Evolutionary conservation across 2,888 invertebrate species (phyloP).

Genomic region (Lithodes maja): DNA sequence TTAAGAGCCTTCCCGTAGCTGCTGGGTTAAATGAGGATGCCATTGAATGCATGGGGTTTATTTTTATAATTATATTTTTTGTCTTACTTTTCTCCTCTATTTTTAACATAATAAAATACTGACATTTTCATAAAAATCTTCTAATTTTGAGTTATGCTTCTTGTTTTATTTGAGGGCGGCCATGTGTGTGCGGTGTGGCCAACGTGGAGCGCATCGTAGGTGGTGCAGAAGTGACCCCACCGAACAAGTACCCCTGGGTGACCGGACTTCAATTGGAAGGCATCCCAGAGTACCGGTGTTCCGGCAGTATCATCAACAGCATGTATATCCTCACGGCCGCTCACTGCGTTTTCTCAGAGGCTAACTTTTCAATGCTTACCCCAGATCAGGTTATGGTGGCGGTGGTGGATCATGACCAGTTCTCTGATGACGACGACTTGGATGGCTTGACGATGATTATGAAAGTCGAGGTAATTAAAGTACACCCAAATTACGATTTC

Average conservation of each 20-base stretch:
- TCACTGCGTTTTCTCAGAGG: neutral
- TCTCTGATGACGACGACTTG: neutral
- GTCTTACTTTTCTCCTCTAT: too few relatives aligned
- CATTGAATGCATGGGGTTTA: too few relatives aligned
- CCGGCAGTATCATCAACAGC: constrained; percentile 4
- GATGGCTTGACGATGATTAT: neutral
- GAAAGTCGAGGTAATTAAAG: neutral
- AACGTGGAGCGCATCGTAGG: constrained; percentile 4
- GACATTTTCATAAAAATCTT: too few relatives aligned
- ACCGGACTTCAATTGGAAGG: neutral
- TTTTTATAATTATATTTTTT: too few relatives aligned
- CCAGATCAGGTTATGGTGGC: neutral
- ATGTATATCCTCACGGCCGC: constrained; percentile 17
- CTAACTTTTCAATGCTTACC: neutral
- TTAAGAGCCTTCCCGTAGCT: too few relatives aligned
- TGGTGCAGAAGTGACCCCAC: constrained; percentile 1
- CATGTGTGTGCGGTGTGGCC: neutral
- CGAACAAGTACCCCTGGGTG: constrained; percentile 11
- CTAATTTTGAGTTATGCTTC: too few relatives aligned
- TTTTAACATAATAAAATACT: too few relatives aligned
- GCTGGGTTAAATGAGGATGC: too few relatives aligned
- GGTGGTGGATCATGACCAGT: neutral
- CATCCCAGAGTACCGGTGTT: neutral
- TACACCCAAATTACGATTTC: neutral
- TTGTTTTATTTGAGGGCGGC: neutral